These are phyloP conservation scores for Sarcophilus harrisii DNA, from an alignment of 2,797 vertebrate genomes.

Conservation along the genomic window DNA sequence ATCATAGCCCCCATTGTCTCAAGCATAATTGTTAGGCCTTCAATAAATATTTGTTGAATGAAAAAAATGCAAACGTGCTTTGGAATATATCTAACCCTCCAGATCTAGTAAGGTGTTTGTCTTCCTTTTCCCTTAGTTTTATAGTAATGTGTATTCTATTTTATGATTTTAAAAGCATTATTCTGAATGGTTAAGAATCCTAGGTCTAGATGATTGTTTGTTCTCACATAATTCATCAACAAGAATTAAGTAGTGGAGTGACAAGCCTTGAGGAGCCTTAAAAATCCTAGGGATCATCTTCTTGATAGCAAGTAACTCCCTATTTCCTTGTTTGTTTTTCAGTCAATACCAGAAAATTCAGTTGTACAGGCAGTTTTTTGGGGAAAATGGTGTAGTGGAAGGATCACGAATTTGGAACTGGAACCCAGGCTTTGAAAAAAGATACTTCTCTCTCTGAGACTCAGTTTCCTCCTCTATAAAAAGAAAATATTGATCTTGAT, in stretches of 20 bases:
- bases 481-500: background rate
- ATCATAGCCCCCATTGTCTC: background rate
- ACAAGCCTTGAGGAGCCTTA: background rate
- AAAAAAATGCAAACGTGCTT: background rate
- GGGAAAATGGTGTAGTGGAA: background rate
- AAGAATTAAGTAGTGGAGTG: background rate
- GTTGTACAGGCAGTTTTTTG: background rate
- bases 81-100: background rate
- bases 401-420: background rate
- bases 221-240: background rate
- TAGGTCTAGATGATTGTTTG: background rate
- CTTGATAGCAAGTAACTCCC: background rate
- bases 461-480: background rate
- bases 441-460: background rate
- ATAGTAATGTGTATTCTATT: background rate
- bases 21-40: background rate
- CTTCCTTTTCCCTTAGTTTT: background rate
- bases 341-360: background rate
- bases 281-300: background rate
- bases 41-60: background rate
- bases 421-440: background rate
- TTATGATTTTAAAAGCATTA: background rate
- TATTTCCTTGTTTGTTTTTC: background rate
- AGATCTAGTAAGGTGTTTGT: background rate
- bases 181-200: background rate